Percentiles rank a stretch among this genome's conserved stretches.
Conservation (phyloP, 53 echinoderm and acorn worm species). For the Crossaster papposus region DNA sequence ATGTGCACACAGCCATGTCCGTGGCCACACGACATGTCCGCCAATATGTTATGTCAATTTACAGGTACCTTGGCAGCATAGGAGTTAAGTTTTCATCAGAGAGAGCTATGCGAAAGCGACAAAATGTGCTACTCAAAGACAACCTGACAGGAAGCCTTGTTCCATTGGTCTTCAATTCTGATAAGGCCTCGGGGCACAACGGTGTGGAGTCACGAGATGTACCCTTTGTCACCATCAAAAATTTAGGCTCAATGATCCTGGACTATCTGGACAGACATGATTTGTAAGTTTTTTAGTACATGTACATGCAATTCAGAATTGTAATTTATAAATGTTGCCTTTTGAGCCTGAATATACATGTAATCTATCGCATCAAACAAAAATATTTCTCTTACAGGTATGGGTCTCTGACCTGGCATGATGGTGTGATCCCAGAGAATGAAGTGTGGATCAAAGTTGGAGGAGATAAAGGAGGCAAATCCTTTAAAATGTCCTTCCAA, state of each 20-base stretch:
- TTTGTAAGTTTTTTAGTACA: not conserved
- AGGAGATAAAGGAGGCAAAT: conserved; percentile 26
- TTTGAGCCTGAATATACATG: no score
- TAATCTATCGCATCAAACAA: no score
- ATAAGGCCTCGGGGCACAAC: not conserved
- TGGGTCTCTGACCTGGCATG: conserved; percentile 33
- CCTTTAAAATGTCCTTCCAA: conserved; percentile 29
- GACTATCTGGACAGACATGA: conserved; percentile 30
- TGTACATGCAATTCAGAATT: not conserved
- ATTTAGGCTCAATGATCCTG: conserved; percentile 6
- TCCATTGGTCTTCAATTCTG: conserved; percentile 12
- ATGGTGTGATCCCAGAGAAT: conserved; percentile 7
- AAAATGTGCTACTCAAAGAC: not conserved
- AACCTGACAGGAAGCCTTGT: conserved; percentile 10
- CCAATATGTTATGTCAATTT: not conserved
- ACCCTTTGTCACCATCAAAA: conserved; percentile 32
- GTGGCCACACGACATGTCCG: not conserved
- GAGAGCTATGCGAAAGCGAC: conserved; percentile 32
- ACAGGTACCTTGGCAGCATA: conserved; percentile 27
- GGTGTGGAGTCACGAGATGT: conserved; percentile 13
- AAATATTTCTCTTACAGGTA: no score
- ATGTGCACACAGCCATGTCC: not conserved
- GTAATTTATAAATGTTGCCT: not conserved
- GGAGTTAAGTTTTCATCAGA: conserved; percentile 20
- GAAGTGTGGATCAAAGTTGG: conserved; percentile 18